Conservation (phyloP, 2,797 vertebrate species). For the Micropoecilia bifurca region DNA sequence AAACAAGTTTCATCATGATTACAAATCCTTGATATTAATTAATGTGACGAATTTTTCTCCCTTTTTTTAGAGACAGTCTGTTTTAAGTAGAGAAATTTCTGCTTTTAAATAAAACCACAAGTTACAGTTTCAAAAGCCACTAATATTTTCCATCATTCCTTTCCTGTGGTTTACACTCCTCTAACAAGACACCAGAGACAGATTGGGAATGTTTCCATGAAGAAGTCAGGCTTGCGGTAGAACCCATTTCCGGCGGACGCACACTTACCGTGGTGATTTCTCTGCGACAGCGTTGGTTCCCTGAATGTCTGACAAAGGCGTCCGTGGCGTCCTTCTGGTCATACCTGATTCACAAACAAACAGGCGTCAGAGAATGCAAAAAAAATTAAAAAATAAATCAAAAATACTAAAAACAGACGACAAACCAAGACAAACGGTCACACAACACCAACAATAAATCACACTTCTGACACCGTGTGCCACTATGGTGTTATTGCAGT, state of each 20-base stretch:
- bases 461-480: constrained; percentile 39
- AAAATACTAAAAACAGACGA: constrained; percentile 3
- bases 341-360: constrained; percentile 81
- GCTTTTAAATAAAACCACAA: neutral
- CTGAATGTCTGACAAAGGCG: constrained; percentile 92
- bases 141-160: neutral
- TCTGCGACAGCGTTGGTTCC: constrained; percentile 91
- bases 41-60: neutral
- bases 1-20: too few relatives aligned
- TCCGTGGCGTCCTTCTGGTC: constrained; percentile 87
- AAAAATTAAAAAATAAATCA: neutral
- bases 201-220: neutral
- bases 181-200: neutral
- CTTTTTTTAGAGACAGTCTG: neutral
- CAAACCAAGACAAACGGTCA: constrained; percentile 15
- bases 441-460: constrained; percentile 24
- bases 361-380: constrained; percentile 37
- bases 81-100: neutral
- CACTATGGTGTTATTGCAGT: constrained; percentile 50
- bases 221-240: neutral
- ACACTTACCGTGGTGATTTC: constrained; percentile 86
- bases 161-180: constrained; percentile 1
- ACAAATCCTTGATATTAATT: neutral
- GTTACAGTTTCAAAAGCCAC: neutral
- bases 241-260: neutral